Base-by-base conservation (phyloP, 1,140 invertebrate genomes). In the Meteorus sp. region DNA sequence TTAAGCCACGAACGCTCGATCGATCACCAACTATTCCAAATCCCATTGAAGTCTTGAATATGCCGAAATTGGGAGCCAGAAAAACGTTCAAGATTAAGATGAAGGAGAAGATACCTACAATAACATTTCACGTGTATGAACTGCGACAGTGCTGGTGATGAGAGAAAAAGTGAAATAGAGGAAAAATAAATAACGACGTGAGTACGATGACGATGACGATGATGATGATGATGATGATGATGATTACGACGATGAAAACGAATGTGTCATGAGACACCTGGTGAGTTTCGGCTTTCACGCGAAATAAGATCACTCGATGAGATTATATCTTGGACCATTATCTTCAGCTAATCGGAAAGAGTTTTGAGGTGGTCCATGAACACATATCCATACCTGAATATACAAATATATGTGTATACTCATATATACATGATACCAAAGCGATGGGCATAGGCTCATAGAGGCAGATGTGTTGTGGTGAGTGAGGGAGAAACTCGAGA, bases 221-320 rank as follows among this genome's bases (percentile, higher is more conserved):
- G 27, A 25, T 22, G 17, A n/a, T n/a, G 25, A 19, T 19, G 19
- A 52, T 3, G 19, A 23, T 31, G 19, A 29, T n/a, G n/a, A n/a
- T n/a, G n/a, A n/a, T n/a, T n/a, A n/a, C n/a, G 23, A 13, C 25
- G 37, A 52, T 53, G 13, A 25, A 20, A 13, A 27, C 57, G 35
- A 27, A 55, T 27, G 37, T 48, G 54, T 25, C 47, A 54, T 43
- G 62, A 64, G 63, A 61, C 71, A 73, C 63, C 69, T 73, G 71
- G 66, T 45, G 33, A 23, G 53, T 53, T 48, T 71, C 69, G 59
- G 61, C 67, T 72, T 73, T 73, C 64, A 73, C 70, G 70, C 70
- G 69, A 70, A 72, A 73, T 66, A 67, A 75, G 73, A 75, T 75
- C 67, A 65, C 62, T 64, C 62, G 39, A 53, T 54, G 55, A 73